Evolutionary conservation across 2,797 vertebrate species (phyloP).

Genomic region (Cryptoprocta ferox): DNA sequence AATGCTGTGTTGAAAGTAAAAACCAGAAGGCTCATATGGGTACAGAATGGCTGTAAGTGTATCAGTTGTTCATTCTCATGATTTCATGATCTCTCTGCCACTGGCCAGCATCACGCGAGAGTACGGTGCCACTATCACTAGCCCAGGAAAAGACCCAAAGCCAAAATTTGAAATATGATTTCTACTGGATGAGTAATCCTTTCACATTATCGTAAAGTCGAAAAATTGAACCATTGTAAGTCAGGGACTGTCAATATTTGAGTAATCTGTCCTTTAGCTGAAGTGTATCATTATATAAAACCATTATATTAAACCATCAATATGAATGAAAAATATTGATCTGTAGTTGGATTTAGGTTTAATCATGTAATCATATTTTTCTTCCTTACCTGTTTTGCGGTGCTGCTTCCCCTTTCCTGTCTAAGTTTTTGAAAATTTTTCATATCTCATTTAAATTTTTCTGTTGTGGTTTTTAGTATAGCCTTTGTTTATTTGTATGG

Average conservation of each 20-base stretch:
- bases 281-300: neutral
- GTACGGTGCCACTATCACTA: neutral
- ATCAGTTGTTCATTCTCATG: neutral
- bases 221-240: neutral
- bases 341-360: neutral
- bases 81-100: neutral
- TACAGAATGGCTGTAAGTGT: neutral
- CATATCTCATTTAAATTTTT: neutral
- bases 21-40: neutral
- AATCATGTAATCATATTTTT: neutral
- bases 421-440: neutral
- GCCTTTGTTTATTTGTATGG: neutral
- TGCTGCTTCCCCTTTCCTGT: neutral
- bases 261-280: neutral
- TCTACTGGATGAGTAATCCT: neutral
- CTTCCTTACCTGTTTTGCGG: neutral
- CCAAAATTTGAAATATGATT: neutral
- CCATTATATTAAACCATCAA: neutral
- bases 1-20: neutral
- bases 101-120: neutral
- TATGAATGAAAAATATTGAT: neutral
- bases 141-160: neutral
- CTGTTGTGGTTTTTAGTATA: neutral
- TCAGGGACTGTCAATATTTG: neutral
- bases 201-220: neutral